Evolutionary conservation across 2,113 vertebrate species (phyloP), one percentile per base, ranked within the genome.

Genomic region (Psettodes erumei): DNA sequence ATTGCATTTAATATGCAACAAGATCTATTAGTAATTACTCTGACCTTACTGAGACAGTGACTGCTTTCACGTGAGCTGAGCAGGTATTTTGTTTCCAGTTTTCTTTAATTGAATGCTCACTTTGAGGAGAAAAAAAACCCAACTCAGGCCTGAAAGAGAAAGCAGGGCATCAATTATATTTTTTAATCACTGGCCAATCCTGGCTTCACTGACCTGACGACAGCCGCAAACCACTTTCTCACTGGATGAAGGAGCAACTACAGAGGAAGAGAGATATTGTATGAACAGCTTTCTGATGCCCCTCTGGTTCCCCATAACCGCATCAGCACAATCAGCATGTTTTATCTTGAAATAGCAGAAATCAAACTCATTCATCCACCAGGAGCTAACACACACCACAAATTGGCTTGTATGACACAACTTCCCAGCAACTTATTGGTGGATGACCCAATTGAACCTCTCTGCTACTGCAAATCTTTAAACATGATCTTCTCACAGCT

Each of bases 171-270:
- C 7, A 32, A 58, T 18, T 53, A 2, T 21, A 11, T 59, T 27
- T 3, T 18, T 72, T 45, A 55, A 43, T 13, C 33, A 66, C 23
- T 32, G 23, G 2, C 59, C 50, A 81, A 30, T 72, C 87, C 68
- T 69, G 62, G 21, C 53, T 77, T 83, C 32, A 73, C 65, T 75
- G 79, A 81, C 77, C 88, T 69, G 45, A 85, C 86, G 62, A 88
- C 86, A 84, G 85, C 79, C 71, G 47, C 58, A 82, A 84, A 81
- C 80, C 71, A 47, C 70, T 70, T 62, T 67, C 32, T 40, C 40
- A 69, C 47, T 77, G 70, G 65, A 64, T 27, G 27, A 84, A 85
- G 47, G 61, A 86, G 63, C 60, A 79, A 73, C 72, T 50, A 79
- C 58, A 79, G 77, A 64, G 65, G 75, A 79, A 77, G 72, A 83